A percentile compares a stretch with the other conserved stretches of the same genome.
Evolutionary conservation across 2,113 vertebrate species (phyloP).

Genomic region (Nothocercus nigrocapillus): DNA sequence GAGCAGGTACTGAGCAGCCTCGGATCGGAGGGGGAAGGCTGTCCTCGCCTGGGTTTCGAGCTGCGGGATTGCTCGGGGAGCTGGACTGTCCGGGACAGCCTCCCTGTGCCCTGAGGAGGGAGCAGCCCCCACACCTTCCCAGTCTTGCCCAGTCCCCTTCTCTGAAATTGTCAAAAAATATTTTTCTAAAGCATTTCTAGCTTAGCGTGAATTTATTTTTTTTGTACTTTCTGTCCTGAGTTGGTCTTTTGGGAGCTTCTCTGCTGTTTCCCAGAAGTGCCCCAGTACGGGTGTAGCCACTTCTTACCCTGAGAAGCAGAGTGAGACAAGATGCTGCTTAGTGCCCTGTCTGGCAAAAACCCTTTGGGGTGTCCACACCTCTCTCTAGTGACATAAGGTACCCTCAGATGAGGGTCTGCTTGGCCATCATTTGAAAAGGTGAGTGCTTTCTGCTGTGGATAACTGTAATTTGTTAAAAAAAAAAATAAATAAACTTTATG

Average conservation of each 20-base stretch:
- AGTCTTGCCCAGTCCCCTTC: not conserved
- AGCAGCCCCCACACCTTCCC: not conserved
- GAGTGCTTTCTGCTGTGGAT: not conserved
- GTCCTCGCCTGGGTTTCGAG: not conserved
- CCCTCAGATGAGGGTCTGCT: not conserved
- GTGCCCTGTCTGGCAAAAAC: not conserved
- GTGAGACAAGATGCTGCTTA: not conserved
- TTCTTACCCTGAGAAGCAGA: not conserved
- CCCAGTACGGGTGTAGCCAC: not conserved
- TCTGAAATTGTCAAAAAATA: not conserved
- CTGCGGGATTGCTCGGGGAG: not conserved
- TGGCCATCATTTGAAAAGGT: not conserved
- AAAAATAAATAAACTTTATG: conserved; percentile 16
- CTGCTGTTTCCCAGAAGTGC: not conserved
- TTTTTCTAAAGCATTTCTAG: not conserved
- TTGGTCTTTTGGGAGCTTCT: not conserved
- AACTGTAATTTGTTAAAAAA: conserved; percentile 10
- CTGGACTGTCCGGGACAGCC: too few relatives aligned
- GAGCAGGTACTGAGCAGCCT: not conserved
- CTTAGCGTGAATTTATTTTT: not conserved
- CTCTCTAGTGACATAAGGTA: not conserved
- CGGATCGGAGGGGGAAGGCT: not conserved
- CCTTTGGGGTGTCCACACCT: not conserved
- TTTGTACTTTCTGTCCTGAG: not conserved
- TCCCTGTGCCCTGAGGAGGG: not conserved